Conservation (phyloP, 2,797 vertebrate species). For the Holocentrus rufus region DNA sequence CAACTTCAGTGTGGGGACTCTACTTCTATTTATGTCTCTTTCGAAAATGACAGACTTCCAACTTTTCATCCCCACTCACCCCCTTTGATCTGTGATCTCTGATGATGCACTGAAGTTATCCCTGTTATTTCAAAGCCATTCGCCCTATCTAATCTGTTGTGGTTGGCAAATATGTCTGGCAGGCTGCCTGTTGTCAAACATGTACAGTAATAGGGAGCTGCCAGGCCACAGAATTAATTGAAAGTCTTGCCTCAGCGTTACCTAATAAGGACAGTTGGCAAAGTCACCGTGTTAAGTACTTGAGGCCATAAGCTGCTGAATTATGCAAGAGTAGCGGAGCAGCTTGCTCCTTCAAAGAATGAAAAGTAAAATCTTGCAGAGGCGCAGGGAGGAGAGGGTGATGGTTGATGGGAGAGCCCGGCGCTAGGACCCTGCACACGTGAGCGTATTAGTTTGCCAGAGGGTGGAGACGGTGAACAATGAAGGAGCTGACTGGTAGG, state of each 20-base stretch:
- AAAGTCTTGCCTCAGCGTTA: slow-evolving; percentile 54
- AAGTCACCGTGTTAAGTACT: slow-evolving; percentile 62
- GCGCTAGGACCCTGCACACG: slow-evolving; percentile 82
- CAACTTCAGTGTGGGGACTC: not conserved
- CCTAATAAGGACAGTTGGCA: slow-evolving; percentile 69
- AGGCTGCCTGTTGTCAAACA: slow-evolving; percentile 54
- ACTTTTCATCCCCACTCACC: not conserved
- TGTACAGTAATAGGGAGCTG: slow-evolving; percentile 48
- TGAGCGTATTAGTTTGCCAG: slow-evolving; percentile 68
- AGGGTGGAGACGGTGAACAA: slow-evolving; percentile 81
- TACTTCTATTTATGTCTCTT: not conserved
- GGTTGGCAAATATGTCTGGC: slow-evolving; percentile 49
- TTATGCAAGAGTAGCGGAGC: slow-evolving; percentile 62
- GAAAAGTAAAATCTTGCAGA: slow-evolving; percentile 44
- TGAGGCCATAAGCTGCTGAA: slow-evolving; percentile 64
- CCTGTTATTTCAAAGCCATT: slow-evolving; percentile 42
- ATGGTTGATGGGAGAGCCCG: slow-evolving; percentile 13
- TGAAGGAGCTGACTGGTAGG: slow-evolving; percentile 74
- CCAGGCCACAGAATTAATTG: slow-evolving; percentile 56
- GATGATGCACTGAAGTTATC: slow-evolving; percentile 30
- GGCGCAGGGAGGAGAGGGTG: not conserved
- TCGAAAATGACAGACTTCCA: not conserved
- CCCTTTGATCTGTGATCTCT: slow-evolving; percentile 21
- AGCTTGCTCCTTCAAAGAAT: slow-evolving; percentile 57
- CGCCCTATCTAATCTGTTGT: slow-evolving; percentile 51